phyloP scores from a whole-genome alignment of 1,140 invertebrate species.

The Drosophila subpulchrella region DNA sequence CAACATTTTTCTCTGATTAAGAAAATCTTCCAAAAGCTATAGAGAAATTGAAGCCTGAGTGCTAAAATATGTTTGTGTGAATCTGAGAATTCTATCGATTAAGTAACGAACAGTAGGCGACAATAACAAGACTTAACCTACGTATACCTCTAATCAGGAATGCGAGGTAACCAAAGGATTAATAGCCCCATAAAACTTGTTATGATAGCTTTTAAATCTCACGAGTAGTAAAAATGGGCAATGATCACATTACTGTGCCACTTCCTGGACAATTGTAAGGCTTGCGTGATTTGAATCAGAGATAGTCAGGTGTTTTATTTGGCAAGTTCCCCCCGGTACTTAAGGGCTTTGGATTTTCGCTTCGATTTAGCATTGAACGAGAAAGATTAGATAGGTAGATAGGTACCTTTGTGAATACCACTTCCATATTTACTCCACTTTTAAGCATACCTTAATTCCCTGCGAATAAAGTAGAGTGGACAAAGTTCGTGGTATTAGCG shows the following conservation, averaged over 20 bases:
- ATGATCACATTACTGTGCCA: conserved; percentile 7
- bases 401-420: background rate
- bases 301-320: conserved; percentile 18
- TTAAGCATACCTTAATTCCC: conserved; percentile 4
- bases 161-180: conserved; percentile 3
- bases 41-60: too few species aligned
- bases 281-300: conserved; percentile 24
- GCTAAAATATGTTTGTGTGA: background rate
- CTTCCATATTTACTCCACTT: conserved; percentile 2
- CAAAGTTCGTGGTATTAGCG: background rate
- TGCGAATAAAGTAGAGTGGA: background rate
- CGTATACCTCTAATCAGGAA: background rate
- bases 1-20: too few species aligned
- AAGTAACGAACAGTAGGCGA: background rate
- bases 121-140: background rate
- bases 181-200: conserved; percentile 2
- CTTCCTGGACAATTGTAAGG: conserved; percentile 17
- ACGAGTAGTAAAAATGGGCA: background rate
- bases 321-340: conserved; percentile 10
- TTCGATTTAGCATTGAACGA: conserved; percentile 36
- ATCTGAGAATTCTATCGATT: background rate
- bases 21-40: too few species aligned
- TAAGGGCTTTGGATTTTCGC: conserved; percentile 29
- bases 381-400: conserved; percentile 33
- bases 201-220: background rate